Base-by-base conservation (phyloP, 2,797 vertebrate genomes). In the Lindbergichthys nudifrons region DNA sequence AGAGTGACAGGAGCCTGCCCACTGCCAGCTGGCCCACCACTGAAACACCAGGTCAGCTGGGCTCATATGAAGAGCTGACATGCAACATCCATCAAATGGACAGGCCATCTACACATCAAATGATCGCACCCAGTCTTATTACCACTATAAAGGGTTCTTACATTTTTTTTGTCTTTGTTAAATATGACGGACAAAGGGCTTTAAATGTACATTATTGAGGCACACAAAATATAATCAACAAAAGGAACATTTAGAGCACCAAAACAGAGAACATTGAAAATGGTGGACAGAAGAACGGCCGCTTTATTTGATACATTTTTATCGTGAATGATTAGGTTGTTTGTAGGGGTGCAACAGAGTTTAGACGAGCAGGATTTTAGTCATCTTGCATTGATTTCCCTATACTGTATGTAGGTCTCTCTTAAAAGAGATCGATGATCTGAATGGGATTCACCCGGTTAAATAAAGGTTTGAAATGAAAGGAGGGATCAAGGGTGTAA, bases 41-140 rank as follows among this genome's bases (percentile, higher is more conserved):
- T 80, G 73, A 39, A 1, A 61, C 66, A 75, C 87, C 82, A 83
- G 77, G 32, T 73, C 53, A 42, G 70, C 51, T 15, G 78, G 70
- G 70, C 64, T 48, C 76, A 63, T 73, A 80, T 14, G 80, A 87
- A 65, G 65, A 70, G 58, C 79, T 83, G 81, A 84, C 81, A 79
- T 18, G 45, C 45, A 65, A 39, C 70, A 91, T 88, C 85, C 73
- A 91, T 90, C 89, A 90, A 73, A 79, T 13, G 23, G 70, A 68
- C 52, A 23, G 51, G 60, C 42, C 51, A 78, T 83, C 86, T 79
- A 69, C 78, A 90, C 77, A 90, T 93, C 89, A 93, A 92, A 92
- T 87, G 65, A 75, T 62, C 61, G 23, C 52, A 13, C 13, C 19
- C 0, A 1, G 57, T 74, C 84, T 74, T 79, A 88, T 90, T 89